Base-by-base conservation (phyloP, 2,797 vertebrate species). In the Heliangelus exortis region DNA sequence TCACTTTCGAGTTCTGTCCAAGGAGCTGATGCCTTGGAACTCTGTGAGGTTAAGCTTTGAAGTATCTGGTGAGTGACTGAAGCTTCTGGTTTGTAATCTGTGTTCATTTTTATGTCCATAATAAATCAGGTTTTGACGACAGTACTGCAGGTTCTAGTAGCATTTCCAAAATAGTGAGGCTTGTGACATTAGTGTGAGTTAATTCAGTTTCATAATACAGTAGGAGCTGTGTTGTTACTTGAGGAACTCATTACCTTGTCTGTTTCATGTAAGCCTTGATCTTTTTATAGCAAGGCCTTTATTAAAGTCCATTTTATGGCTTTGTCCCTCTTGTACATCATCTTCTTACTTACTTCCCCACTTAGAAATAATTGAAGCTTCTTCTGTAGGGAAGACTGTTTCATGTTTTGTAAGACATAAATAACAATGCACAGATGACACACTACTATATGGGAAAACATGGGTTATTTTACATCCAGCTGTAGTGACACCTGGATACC, bases 31-130 rank as follows among this genome's bases (percentile, higher is more conserved):
- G 10, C 98, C 97, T 45, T 98, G 98, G 98, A 99, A 98, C 58
- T 98, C 98, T 1, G 19, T 98, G 50, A 99, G 98, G 89, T 96
- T 99, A 97, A 98, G 97, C 31, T 99, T 99, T 97, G 98, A 98
- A 91, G 98, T 97, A 36, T 98, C 98, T 98, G 99, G 99, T 99
- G 78, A 96, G 96, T 93, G 68, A 61, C 23, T 77, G 41, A 78
- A 59, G 19, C 21, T 36, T 59, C 58, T 92, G 20, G 8, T 19
- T 73, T 90, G 31, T 71, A 41, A 31, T 67, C 41, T 63, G 29
- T 66, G 7, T 62, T 75, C 51, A 20, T 51, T 79, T 89, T 87
- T 74, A 61, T 77, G 17, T 20, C 17, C 15, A 12, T 63, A n/a
- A 63, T 43, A 76, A 61, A 45, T 77, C 25, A 41, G 7, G 13